Evolutionary conservation across 2,888 invertebrate species (phyloP), one percentile per base, ranked within the genome.

Genomic region (Coecobrya sp.): DNA sequence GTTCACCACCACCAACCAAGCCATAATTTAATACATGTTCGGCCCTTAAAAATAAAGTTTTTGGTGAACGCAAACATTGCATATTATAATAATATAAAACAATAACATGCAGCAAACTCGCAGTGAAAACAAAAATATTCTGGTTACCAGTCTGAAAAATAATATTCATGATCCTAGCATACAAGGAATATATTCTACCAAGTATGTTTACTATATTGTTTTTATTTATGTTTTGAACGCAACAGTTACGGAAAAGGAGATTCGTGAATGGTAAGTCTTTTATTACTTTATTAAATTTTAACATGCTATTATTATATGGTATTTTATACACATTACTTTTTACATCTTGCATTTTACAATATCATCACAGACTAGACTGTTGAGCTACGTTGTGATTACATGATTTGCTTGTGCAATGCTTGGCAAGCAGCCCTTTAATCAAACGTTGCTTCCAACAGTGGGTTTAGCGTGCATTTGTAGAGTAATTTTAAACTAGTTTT

Each of bases 301-400:
- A 52, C 25, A 19, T 76, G 96, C 99, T 99, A 95, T 97, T 98
- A 95, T 97, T 25, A 76, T 22, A 36, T n/a, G 22, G 4, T n/a
- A n/a, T 36, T 36, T 36, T 11, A 68, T 36, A 36, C 27, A 25
- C 68, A 68, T 68, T 49, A 96, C 98, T 98, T 97, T 99, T 98
- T 96, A 96, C 98, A 98, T 97, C 99, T 98, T 96, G 96, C 49
- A 30, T 16, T 68, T 5, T 68, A 36, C 16, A 16, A 36, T 68
- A 68, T 27, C 11, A 65, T n/a, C 1, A 7, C 36, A 7, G 36
- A 55, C 55, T 55, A n/a, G 4, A 42, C 10, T 55, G 5, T 62
- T 62, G 65, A 65, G 27, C 13, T 27, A 27, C 27, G 27, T 1
- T 65, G 10, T 36, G 68, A 70, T 70, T n/a, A 73, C 42, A 70